Percentiles rank a stretch among this genome's conserved stretches.
Conservation (phyloP, 1,140 invertebrate species). For the Ceratosolen fusciceps region DNA sequence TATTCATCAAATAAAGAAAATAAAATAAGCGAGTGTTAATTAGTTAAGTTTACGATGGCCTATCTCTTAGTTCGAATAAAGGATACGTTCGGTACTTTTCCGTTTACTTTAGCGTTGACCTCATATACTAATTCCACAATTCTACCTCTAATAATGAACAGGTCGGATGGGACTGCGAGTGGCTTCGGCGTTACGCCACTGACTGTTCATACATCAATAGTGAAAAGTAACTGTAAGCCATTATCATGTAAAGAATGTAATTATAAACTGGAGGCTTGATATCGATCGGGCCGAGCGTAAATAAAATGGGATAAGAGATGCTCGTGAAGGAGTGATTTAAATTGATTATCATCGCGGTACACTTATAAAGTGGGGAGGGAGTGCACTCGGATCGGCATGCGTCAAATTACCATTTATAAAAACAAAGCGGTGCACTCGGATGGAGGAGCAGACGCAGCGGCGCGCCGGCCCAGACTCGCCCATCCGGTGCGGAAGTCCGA, state of each 20-base stretch:
- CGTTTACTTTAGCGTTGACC: background rate
- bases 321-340: background rate
- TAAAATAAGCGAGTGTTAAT: too few relatives aligned
- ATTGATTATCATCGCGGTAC: background rate
- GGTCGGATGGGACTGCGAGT: background rate
- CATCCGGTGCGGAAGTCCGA: slow-evolving; percentile 56
- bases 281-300: background rate
- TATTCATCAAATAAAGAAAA: too few relatives aligned
- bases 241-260: background rate
- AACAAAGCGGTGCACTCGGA: background rate
- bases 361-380: background rate
- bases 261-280: background rate
- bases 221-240: background rate
- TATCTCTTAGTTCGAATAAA: too few relatives aligned
- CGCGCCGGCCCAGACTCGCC: slow-evolving; percentile 50
- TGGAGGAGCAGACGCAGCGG: slow-evolving; percentile 44
- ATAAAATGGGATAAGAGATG: background rate
- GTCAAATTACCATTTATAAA: slow-evolving; percentile 54
- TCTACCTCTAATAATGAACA: background rate
- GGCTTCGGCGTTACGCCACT: background rate
- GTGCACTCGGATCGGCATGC: background rate
- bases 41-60: too few relatives aligned
- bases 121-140: background rate
- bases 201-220: background rate
- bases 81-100: background rate